Evolutionary conservation across 2,888 invertebrate species (phyloP).

Genomic region (Lasioglossum figueresi): DNA sequence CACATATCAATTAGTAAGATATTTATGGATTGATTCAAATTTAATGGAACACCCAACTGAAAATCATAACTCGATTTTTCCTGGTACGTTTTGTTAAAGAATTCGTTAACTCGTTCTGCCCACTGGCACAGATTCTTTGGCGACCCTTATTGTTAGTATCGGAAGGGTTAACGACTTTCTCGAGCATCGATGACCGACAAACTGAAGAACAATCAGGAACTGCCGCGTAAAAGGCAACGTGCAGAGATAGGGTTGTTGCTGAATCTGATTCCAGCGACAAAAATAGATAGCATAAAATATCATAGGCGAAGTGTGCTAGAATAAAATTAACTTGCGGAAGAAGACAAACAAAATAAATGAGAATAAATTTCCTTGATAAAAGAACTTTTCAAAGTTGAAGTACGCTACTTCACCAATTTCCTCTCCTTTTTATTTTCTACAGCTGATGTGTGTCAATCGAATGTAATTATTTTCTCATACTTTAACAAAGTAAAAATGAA

Average conservation of each 20-base stretch:
- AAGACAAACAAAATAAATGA: background rate
- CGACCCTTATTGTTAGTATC: background rate
- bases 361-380: background rate
- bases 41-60: background rate
- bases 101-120: background rate
- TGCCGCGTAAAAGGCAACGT: background rate
- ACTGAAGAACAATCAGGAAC: background rate
- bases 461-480: no score
- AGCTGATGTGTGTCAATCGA: no score
- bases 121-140: background rate
- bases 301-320: background rate
- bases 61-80: background rate
- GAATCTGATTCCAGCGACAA: background rate
- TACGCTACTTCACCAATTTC: background rate
- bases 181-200: background rate
- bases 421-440: background rate
- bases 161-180: constrained; percentile 7
- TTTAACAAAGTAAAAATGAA: no score
- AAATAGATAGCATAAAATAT: background rate
- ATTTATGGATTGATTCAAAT: background rate
- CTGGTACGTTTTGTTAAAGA: background rate
- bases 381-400: background rate
- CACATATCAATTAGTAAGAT: background rate
- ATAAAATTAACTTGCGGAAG: background rate
- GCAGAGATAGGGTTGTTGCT: background rate